Evolutionary conservation across 2,888 invertebrate genomes (phyloP).

Genomic region (Scaptomyza polygonia): DNA sequence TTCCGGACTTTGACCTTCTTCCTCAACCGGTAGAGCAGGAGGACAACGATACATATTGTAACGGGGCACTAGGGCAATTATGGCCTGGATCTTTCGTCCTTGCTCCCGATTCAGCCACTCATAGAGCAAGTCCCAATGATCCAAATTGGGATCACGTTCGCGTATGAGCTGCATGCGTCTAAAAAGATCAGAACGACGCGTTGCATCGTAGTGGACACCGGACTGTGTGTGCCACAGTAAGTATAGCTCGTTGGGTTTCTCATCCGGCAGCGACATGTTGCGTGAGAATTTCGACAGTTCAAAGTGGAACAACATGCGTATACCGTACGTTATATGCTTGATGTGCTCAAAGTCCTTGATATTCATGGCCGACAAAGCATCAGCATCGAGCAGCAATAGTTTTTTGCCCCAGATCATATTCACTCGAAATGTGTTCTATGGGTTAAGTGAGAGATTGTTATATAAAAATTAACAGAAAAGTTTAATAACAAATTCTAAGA

Average conservation of each 20-base stretch:
- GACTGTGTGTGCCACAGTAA: constrained; percentile 85
- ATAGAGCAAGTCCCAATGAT: constrained; percentile 85
- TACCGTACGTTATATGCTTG: constrained; percentile 73
- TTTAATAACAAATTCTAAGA: too few species aligned
- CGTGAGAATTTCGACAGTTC: constrained; percentile 82
- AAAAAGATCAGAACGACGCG: constrained; percentile 85
- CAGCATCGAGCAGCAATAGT: constrained; percentile 85
- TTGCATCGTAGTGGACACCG: constrained; percentile 85
- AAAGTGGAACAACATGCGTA: constrained; percentile 84
- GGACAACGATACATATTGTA: constrained; percentile 37
- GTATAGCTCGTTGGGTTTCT: constrained; percentile 85
- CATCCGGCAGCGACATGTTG: constrained; percentile 59
- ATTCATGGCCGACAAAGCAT: constrained; percentile 85
- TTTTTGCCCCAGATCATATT: constrained; percentile 85
- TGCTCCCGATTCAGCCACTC: constrained; percentile 60
- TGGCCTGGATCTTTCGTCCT: constrained; percentile 34
- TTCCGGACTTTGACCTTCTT: not conserved
- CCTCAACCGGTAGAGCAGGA: not conserved
- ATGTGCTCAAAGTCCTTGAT: constrained; percentile 85
- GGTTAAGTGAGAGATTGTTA: not conserved
- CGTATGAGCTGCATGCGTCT: constrained; percentile 85
- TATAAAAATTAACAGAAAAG: not conserved
- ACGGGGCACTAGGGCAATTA: constrained; percentile 38
- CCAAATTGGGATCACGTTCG: constrained; percentile 82
- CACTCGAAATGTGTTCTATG: constrained; percentile 84